A percentile compares a stretch with the other conserved stretches of the same genome.
Conservation (phyloP, 2,113 vertebrate genomes). For the Colistium nudipinnis region DNA sequence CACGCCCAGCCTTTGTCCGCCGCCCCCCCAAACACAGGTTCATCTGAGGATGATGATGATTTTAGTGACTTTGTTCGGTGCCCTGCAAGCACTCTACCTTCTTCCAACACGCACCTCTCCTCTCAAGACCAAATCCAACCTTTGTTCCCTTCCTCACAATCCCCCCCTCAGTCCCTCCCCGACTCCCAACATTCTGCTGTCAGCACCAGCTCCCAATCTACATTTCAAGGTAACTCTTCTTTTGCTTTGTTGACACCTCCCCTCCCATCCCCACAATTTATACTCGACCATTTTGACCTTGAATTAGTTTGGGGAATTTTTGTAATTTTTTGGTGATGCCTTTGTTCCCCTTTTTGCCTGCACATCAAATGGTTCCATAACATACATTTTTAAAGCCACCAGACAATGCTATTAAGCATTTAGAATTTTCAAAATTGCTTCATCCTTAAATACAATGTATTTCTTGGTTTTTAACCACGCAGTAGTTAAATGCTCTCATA, state of each 20-base stretch:
- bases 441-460: background rate
- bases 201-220: conserved; percentile 86
- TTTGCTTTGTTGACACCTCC: conserved; percentile 54
- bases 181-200: conserved; percentile 79
- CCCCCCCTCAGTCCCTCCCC: conserved; percentile 63
- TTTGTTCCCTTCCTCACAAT: conserved; percentile 71
- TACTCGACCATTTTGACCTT: conserved; percentile 4
- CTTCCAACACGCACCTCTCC: conserved; percentile 76
- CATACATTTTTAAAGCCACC: conserved; percentile 32
- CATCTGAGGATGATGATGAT: conserved; percentile 85
- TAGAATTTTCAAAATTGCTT: background rate
- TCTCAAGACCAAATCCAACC: conserved; percentile 52
- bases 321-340: conserved; percentile 2
- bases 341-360: conserved; percentile 29
- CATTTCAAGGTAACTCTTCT: conserved; percentile 83
- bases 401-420: conserved; percentile 13
- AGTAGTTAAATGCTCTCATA: background rate
- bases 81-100: conserved; percentile 82
- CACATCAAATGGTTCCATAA: conserved; percentile 52
- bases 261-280: conserved; percentile 28
- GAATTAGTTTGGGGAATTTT: conserved; percentile 7
- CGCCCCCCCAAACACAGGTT: conserved; percentile 80
- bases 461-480: background rate
- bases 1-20: conserved; percentile 67
- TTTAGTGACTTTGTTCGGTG: conserved; percentile 99